Evolutionary conservation across 1,140 invertebrate species (phyloP), one percentile per base, ranked within the genome.

Genomic region (Brachionus angularis): DNA sequence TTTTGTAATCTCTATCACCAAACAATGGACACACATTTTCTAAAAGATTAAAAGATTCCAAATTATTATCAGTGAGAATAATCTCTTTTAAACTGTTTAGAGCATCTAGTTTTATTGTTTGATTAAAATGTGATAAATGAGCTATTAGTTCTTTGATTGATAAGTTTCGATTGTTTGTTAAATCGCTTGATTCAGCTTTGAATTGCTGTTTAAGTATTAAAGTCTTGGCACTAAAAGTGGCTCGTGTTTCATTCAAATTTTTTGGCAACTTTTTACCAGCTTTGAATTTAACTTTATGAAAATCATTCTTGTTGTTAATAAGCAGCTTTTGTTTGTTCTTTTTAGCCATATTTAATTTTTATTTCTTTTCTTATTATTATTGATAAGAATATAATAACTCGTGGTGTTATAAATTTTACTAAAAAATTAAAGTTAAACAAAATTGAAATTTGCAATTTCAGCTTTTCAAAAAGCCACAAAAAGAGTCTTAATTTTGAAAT

Each of bases 201-300:
- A 91, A 79, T 76, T 92, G 89, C 75, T 89, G 86, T 67, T 85
- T 84, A 39, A 93, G 85, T 7, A 90, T 81, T 74, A 95, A 91
- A 77, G 91, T 89, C 75, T 89, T 89, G 1, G 91, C 85, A 86
- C 91, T 92, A 76, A 93, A 93, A 75, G 87, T 86, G 0, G 89
- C 88, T 77, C 91, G 87, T 0, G 91, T 93, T 2, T 89, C 85
- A 85, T 93, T 94, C 46, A 87, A 85, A 42, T 78, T 79, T 74
- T 84, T 85, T 14, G 82, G 86, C 75, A 86, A 86, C 79, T 82
- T 85, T 81, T 77, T 85, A 12, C 84, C 85, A 53, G 83, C 80
- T 76, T 84, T 84, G 14, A 84, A 70, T 73, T 83, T 83, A n/a
- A 82, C 78, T 75, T 84, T 84, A 73, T 82, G 79, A 73, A 83